Evolutionary conservation across 64 coral and sea anemone genomes (phyloP).

Genomic region (Catalaphyllia jardinei): DNA sequence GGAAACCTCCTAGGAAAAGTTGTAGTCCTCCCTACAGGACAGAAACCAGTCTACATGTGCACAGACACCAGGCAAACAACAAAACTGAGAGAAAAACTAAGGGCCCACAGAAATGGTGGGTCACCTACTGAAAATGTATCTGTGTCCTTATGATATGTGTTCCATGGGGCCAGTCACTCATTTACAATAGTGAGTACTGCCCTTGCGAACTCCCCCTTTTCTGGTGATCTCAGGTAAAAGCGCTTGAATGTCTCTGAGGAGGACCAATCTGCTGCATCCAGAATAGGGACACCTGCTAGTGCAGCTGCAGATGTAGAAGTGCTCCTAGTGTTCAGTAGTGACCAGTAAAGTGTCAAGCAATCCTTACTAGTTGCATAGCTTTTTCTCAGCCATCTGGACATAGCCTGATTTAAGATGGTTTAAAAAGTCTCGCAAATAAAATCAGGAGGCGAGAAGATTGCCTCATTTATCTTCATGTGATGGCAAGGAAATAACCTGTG

Average conservation of each 20-base stretch:
- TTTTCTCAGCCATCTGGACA: too few species aligned
- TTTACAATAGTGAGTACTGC: not conserved
- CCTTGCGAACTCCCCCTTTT: conserved; percentile 13
- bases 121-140: not conserved
- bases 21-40: too few species aligned
- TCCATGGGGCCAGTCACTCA: not conserved
- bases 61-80: not conserved
- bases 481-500: too few species aligned
- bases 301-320: conserved; percentile 36
- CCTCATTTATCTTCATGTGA: too few species aligned
- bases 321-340: too few species aligned
- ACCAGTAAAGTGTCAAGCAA: too few species aligned
- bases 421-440: too few species aligned
- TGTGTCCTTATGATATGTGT: not conserved
- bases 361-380: too few species aligned
- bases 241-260: conserved; percentile 27
- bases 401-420: too few species aligned
- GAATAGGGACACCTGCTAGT: not conserved
- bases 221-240: conserved; percentile 29
- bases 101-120: not conserved
- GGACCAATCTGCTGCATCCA: conserved; percentile 36
- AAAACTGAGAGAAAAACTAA: too few species aligned
- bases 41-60: too few species aligned
- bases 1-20: not conserved
- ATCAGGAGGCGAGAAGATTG: too few species aligned